Evolutionary conservation across 2,113 vertebrate species (phyloP), one percentile per base, ranked within the genome.

Genomic region (Lophura nycthemera): DNA sequence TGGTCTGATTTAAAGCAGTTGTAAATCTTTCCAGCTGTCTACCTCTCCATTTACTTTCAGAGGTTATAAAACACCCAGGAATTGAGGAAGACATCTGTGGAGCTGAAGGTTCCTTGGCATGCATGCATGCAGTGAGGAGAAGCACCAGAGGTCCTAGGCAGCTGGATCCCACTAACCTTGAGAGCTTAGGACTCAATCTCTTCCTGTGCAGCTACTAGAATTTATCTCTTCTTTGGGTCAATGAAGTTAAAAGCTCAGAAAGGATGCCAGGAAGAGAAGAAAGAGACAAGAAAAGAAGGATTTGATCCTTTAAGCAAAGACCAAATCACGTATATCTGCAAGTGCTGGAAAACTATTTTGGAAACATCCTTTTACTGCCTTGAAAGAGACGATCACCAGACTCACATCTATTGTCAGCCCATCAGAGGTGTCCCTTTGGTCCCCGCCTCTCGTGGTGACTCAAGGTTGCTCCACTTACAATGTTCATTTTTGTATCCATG

Each of bases 321-420:
- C 18, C 11, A 1, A 74, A 59, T 10, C 10, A 0, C 6, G 77
- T 36, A 43, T 8, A 24, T 1, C 14, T 4, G 14, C 29, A 54
- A 54, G 8, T 45, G 54, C 34, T 47, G 10, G 47, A 60, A 67
- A 66, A 91, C 18, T 4, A 27, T 47, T 83, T 65, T 67, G 32
- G 32, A 67, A 72, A 48, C 17, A 73, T 57, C 36, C 22, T 67
- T 89, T 48, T 40, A 47, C 47, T 63, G 21, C 38, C 10, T 60
- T 36, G 29, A 34, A 87, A 60, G 48, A 60, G 47, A 19, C 48
- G 30, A 65, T 3, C 10, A 59, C 30, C 11, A 74, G 43, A 45
- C n/a, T 65, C 18, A 79, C 10, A 42, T 8, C 0, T 0, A 69
- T 45, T 82, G 16, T 65, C n/a, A 72, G 63, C 32, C 67, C 24